phyloP scores from a whole-genome alignment of 2,797 vertebrate genomes.

The Taeniopygia guttata region DNA sequence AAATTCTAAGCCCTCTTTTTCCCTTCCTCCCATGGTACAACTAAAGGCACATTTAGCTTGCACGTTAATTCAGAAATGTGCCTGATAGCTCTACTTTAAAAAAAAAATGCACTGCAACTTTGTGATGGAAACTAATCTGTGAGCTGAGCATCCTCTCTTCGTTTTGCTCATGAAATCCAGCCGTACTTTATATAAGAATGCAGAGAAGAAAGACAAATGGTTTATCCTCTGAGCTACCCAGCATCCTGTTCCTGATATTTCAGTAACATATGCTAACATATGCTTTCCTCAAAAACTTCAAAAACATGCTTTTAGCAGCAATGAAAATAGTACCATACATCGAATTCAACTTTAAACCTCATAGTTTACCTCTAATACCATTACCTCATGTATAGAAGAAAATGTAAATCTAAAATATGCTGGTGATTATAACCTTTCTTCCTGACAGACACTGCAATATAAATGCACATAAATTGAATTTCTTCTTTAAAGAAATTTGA shows the following conservation, averaged over 20 bases:
- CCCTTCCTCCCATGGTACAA: background rate
- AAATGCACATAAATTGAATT: constrained; percentile 99
- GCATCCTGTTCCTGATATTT: constrained; percentile 74
- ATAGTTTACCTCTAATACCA: constrained; percentile 78
- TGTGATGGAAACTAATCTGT: background rate
- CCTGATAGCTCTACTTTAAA: background rate
- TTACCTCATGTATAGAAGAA: constrained; percentile 82
- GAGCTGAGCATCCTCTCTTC: constrained; percentile 23
- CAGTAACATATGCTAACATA: constrained; percentile 79
- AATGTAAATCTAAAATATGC: constrained; percentile 88
- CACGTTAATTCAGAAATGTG: background rate
- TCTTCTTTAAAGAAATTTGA: constrained; percentile 93
- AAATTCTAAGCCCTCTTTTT: background rate
- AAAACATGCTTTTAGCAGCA: constrained; percentile 75
- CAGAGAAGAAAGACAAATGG: constrained; percentile 70
- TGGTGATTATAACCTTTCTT: constrained; percentile 97
- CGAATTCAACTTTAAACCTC: constrained; percentile 73
- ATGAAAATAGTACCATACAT: constrained; percentile 76
- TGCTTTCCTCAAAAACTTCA: constrained; percentile 77
- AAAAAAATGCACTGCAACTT: background rate
- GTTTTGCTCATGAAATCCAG: constrained; percentile 29
- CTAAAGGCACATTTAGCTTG: constrained; percentile 1
- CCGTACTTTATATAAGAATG: constrained; percentile 56
- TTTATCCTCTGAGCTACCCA: constrained; percentile 69
- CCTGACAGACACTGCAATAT: constrained; percentile 98